Percentiles rank a stretch among this genome's conserved stretches.
Conservation (phyloP, 2,113 vertebrate species). For the Eurystomus gularis region DNA sequence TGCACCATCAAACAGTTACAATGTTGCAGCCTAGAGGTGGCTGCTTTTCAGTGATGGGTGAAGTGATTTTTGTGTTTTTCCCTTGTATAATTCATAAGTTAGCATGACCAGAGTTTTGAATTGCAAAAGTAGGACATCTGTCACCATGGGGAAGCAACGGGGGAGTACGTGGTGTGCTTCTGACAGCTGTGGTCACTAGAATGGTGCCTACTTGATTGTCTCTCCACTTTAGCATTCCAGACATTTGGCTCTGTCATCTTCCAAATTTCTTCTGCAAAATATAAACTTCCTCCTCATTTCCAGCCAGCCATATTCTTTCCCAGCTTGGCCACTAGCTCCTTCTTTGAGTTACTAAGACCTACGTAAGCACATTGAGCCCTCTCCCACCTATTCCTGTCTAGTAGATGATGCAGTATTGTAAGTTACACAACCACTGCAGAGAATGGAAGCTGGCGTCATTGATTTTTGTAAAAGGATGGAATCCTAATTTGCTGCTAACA, state of each 20-base stretch:
- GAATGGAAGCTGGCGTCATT: background rate
- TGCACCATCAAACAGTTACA: background rate
- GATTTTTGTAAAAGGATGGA: background rate
- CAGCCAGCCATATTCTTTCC: background rate
- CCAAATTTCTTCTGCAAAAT: background rate
- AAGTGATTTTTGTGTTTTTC: conserved; percentile 30
- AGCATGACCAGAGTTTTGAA: conserved; percentile 37
- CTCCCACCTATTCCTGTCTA: background rate
- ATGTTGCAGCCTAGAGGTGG: conserved; percentile 42
- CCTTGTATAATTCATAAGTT: conserved; percentile 65
- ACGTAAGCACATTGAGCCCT: background rate
- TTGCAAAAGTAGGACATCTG: conserved; percentile 65
- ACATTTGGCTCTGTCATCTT: background rate
- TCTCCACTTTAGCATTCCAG: background rate
- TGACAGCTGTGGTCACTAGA: conserved; percentile 56
- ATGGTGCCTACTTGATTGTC: conserved; percentile 20
- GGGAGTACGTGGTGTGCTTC: background rate
- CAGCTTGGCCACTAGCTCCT: background rate
- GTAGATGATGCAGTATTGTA: background rate
- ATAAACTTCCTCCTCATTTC: background rate
- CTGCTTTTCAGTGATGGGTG: conserved; percentile 35
- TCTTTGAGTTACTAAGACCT: background rate
- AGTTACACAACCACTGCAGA: conserved; percentile 7
- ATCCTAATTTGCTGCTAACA: background rate
- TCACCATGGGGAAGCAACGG: conserved; percentile 56